Conservation (phyloP, 2,888 invertebrate species). For the Lacanobia wlatinum region DNA sequence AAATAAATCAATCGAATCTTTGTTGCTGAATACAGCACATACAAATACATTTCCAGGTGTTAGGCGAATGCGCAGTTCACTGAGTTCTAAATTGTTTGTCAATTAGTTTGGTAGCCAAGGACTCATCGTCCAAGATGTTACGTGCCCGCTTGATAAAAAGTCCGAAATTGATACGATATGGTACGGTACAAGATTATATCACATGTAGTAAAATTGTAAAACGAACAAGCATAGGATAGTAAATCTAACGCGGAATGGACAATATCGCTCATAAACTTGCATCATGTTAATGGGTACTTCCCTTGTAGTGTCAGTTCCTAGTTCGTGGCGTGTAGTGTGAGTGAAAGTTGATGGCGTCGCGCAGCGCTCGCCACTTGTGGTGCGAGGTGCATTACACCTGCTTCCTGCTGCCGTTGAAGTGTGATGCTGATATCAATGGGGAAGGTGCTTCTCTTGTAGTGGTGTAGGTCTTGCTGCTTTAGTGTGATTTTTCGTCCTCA, state of each 20-base stretch:
- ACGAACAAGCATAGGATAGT: background rate
- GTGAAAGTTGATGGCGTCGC: slow-evolving; percentile 44
- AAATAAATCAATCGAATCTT: too few species aligned
- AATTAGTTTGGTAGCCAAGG: background rate
- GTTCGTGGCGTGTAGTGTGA: background rate
- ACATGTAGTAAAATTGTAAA: background rate
- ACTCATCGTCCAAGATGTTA: background rate
- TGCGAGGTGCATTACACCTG: background rate
- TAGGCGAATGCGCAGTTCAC: too few species aligned
- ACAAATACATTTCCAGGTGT: too few species aligned
- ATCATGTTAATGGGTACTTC: slow-evolving; percentile 49
- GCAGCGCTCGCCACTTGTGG: background rate
- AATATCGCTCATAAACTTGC: slow-evolving; percentile 8
- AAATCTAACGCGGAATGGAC: slow-evolving; percentile 11
- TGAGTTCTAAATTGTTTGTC: too few species aligned
- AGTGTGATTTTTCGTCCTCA: too few species aligned
- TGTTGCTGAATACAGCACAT: too few species aligned
- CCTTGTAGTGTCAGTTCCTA: slow-evolving; percentile 34
- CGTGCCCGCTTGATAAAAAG: background rate
- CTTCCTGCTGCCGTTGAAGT: slow-evolving; percentile 17
- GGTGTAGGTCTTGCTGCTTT: background rate
- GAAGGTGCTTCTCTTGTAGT: background rate
- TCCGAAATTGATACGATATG: background rate
- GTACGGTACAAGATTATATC: too few species aligned
- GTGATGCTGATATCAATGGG: background rate